Evolutionary conservation across 2,888 invertebrate genomes (phyloP), one percentile per base, ranked within the genome.

Genomic region (Lasioglossum vierecki): DNA sequence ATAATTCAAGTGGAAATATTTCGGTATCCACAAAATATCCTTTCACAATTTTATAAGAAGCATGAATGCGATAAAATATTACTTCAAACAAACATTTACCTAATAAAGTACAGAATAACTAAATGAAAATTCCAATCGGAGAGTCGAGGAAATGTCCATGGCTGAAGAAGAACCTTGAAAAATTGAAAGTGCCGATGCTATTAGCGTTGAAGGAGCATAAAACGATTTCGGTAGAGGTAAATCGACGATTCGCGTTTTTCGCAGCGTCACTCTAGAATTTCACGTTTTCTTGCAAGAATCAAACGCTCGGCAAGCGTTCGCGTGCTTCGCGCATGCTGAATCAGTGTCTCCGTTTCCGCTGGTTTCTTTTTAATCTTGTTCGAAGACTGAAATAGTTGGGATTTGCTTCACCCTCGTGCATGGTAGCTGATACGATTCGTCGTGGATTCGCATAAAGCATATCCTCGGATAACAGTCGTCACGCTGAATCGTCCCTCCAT

Each of bases 351-450:
- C 44, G 35, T 22, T 30, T 66, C 68, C 26, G 53, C 30, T 44
- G 13, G 63, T 26, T 39, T 81, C 49, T 72, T 49, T 75, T 75
- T 53, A 35, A 72, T 71, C 71, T 68, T 77, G 30, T 75, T n/a
- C 15, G 41, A 30, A 1, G 74, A 75, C 76, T 66, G 72, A 85
- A 85, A 85, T 85, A 84, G 60, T 60, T 49, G 26, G 15, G n/a
- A 46, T 80, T 85, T 80, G 53, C 76, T 80, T 70, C 68, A 46
- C 68, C 72, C 77, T 44, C 26, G 35, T 76, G 68, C 71, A 77
- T 44, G 60, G 80, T 74, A 70, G 84, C 74, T 72, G 75, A 73
- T 70, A 74, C 85, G 84, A 78, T 80, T 74, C 63, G 44, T 77
- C 85, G 22, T 77, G 77, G 80, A 77, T 84, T 81, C 78, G 26